Evolutionary conservation across 2,113 vertebrate genomes (phyloP), one percentile per base, ranked within the genome.

Genomic region (Lycaon pictus): DNA sequence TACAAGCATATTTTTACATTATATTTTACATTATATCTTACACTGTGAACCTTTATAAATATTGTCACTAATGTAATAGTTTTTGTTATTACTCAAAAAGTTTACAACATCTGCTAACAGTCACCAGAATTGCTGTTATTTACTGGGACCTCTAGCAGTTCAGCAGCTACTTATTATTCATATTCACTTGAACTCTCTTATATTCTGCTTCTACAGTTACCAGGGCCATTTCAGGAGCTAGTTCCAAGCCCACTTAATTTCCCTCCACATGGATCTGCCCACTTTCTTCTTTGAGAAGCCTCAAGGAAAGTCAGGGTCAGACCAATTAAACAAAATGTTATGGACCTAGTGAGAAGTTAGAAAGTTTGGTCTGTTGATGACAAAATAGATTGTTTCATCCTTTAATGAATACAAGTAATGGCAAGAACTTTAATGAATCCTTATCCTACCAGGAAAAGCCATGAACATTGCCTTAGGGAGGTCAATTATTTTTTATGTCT

Each of bases 401-500:
- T 84, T 92, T 98, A 97, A 98, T 96, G 94, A 97, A 97, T 72
- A 86, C 32, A 90, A 96, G 72, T 82, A 96, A 97, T 82, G 20
- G 69, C 55, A 94, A 94, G 77, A 88, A 88, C 60, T 98, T 97
- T 95, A 97, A 98, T 97, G 95, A 96, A 96, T 97, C 93, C 82
- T 84, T 83, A 94, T 90, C 62, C 77, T 94, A 85, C 35, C 4
- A 63, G 37, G 88, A 96, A 88, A 88, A 95, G 65, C 56, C 90
- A 95, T 91, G 76, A 90, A 90, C 90, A 16, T 85, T 96, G 97
- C 97, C 98, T 97, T 92, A 93, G 88, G 97, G 96, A 97, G 88
- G 90, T 98, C 97, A 97, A 97, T 97, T 97, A 97, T 97, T 98
- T 98, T 98, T 97, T 97, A 97, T 98, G 81, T 83, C 88, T 97